Evolutionary conservation across 2,797 vertebrate genomes (phyloP).

Genomic region (Epinephelus coioides): DNA sequence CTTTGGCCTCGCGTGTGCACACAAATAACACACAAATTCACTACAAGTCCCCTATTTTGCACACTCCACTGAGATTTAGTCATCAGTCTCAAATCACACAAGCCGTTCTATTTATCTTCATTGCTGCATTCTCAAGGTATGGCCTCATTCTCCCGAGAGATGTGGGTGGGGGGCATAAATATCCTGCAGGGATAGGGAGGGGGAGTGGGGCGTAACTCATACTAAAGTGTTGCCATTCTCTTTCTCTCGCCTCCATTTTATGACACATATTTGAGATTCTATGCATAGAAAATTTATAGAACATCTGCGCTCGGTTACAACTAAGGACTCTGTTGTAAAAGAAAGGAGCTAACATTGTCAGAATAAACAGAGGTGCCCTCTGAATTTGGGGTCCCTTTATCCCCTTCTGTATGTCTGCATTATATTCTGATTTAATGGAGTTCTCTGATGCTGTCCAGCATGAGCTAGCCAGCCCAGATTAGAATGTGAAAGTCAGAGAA

Average conservation of each 20-base stretch:
- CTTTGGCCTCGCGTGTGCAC: conserved; percentile 9
- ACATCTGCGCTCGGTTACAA: conserved; percentile 67
- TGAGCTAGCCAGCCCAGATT: conserved; percentile 71
- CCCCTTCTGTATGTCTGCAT: conserved; percentile 22
- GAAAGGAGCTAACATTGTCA: conserved; percentile 35
- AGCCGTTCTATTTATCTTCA: conserved; percentile 57
- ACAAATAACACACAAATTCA: background rate
- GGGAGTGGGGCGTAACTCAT: conserved; percentile 45
- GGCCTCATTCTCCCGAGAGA: conserved; percentile 62
- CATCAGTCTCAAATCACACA: conserved; percentile 45
- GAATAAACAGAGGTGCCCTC: conserved; percentile 17
- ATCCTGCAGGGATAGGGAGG: conserved; percentile 7
- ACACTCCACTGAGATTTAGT: conserved; percentile 18
- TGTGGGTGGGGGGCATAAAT: conserved; percentile 45
- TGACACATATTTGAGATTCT: conserved; percentile 59
- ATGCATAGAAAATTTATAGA: conserved; percentile 53
- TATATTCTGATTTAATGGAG: conserved; percentile 58
- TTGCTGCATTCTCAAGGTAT: conserved; percentile 60
- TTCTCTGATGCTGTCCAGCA: conserved; percentile 52
- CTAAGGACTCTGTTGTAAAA: conserved; percentile 33
- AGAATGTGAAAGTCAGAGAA: conserved; percentile 81
- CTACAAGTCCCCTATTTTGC: background rate
- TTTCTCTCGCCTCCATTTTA: conserved; percentile 58
- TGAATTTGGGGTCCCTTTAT: conserved; percentile 20
- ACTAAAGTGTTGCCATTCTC: conserved; percentile 50